Evolutionary conservation across 2,888 invertebrate species (phyloP), one percentile per base, ranked within the genome.

Genomic region (Hirtodrosophila duncani): DNA sequence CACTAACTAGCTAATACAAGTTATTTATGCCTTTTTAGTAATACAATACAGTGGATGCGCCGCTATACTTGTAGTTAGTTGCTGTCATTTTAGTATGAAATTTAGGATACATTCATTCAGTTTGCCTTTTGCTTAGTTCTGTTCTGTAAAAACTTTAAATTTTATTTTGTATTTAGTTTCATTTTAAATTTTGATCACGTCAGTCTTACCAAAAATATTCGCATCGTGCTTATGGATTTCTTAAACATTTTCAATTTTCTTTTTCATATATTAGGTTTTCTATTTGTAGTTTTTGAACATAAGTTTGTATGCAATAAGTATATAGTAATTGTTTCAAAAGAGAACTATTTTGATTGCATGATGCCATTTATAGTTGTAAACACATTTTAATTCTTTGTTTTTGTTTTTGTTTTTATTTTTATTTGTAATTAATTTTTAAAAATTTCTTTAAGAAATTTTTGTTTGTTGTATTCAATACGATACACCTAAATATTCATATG

Each of bases 131-230:
- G 26, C 56, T 72, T 70, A 77, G 68, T 59, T 50, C n/a, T n/a
- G n/a, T 56, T 57, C 44, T 37, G 37, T 55, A 55, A 55, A 55
- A 55, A 55, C 56, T 31, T 50, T 50, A 50, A 50, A 61, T 17
- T 34, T 37, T 26, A 2, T 36, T 24, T 55, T 31, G 18, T 24
- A 37, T 48, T 34, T 31, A 44, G 42, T 27, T 55, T 24, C 57
- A 44, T 42, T 26, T 29, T 42, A 66, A n/a, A 61, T 59, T 77
- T 77, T 77, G 69, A 80, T 80, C 80, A 68, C 77, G 59, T 77
- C 75, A 77, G 75, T 77, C 75, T 77, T 80, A 77, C 74, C 79
- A 70, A 74, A 74, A 75, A 75, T 57, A 62, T 58, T 59, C 49
- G 30, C 29, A 41, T 61, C 30, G 57, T n/a, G n/a, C n/a, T n/a